Percentiles rank a stretch among this genome's conserved stretches.
Conservation (phyloP, 2,888 invertebrate species). For the Aplocera efformata region DNA sequence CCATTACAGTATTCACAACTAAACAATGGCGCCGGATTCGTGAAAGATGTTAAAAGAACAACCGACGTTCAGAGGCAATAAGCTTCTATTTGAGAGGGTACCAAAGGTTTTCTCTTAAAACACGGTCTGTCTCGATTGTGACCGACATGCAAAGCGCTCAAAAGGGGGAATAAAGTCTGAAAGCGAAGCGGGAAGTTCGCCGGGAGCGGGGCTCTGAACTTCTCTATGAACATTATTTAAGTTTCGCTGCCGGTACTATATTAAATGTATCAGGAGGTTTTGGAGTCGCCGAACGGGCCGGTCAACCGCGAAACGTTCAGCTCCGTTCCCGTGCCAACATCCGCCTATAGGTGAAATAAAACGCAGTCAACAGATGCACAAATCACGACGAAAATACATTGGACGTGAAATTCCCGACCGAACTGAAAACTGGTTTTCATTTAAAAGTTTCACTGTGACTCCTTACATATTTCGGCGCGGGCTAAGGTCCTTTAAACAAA, state of each 20-base stretch:
- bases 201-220: constrained; percentile 55
- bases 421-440: constrained; percentile 23
- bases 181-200: constrained; percentile 66
- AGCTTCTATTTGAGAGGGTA: constrained; percentile 59
- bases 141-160: constrained; percentile 65
- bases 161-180: constrained; percentile 63
- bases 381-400: constrained; percentile 31
- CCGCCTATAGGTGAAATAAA: constrained; percentile 68
- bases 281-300: constrained; percentile 64
- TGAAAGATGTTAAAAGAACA: constrained; percentile 55
- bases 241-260: constrained; percentile 62
- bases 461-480: constrained; percentile 41
- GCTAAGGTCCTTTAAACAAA: constrained; percentile 54
- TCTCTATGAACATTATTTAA: constrained; percentile 71
- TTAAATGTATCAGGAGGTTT: constrained; percentile 67
- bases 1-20: constrained; percentile 52
- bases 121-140: constrained; percentile 54
- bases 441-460: constrained; percentile 37
- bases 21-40: constrained; percentile 44
- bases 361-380: constrained; percentile 64
- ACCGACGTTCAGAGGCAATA: constrained; percentile 56
- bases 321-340: constrained; percentile 63
- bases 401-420: constrained; percentile 21
- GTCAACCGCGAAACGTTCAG: constrained; percentile 63
- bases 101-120: constrained; percentile 64